Conservation (phyloP, 2,113 vertebrate species). For the Zingel zingel region DNA sequence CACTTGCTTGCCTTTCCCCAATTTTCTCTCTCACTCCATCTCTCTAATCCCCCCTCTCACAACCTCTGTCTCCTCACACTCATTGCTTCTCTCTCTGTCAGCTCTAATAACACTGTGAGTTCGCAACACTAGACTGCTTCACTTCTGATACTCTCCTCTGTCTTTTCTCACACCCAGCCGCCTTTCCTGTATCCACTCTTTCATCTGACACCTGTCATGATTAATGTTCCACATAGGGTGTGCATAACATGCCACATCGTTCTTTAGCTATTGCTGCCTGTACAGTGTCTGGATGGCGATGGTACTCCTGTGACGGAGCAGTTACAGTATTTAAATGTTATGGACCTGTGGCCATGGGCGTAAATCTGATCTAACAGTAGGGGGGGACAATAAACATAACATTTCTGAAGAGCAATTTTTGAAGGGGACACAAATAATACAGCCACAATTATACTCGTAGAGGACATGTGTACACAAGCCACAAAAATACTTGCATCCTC, state of each 20-base stretch:
- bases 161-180: conserved; percentile 15
- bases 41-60: conserved; percentile 54
- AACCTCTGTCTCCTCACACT: conserved; percentile 48
- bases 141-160: conserved; percentile 48
- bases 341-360: conserved; percentile 43
- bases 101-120: conserved; percentile 64
- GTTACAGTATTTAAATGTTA: conserved; percentile 52
- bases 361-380: no score
- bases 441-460: no score
- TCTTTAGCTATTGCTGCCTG: neutral
- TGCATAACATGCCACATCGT: conserved; percentile 11
- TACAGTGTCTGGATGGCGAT: neutral
- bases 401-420: no score
- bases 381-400: no score
- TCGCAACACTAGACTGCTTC: conserved; percentile 45
- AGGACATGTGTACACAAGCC: no score
- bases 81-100: conserved; percentile 36
- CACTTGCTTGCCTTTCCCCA: conserved; percentile 53
- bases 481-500: no score
- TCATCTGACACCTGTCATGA: conserved; percentile 25
- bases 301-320: conserved; percentile 30
- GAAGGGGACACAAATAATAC: no score
- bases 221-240: neutral
- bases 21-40: conserved; percentile 48
- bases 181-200: conserved; percentile 27